Percentiles rank a stretch among this genome's conserved stretches.
These are phyloP conservation scores for Mesochorus sp. DNA, from an alignment of 2,888 invertebrate genomes.

Conservation along the genomic window DNA sequence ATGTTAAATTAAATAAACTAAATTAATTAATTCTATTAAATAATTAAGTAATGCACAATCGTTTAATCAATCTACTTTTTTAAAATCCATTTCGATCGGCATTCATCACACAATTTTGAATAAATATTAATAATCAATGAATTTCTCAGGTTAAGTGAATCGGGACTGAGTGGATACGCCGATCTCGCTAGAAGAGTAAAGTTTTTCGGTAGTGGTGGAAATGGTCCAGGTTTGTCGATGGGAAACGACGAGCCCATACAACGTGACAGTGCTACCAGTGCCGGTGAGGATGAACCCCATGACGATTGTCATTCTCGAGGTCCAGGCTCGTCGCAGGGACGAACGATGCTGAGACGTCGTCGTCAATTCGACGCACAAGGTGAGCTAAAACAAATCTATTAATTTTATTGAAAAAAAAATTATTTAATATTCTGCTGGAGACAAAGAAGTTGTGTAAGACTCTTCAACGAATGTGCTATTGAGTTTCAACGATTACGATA, in stretches of 20 bases:
- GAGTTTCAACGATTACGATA: constrained; percentile 56
- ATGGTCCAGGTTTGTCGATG: constrained; percentile 69
- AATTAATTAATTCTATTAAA: too few relatives aligned
- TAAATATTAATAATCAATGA: too few relatives aligned
- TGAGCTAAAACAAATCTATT: too few relatives aligned
- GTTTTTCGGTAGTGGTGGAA: constrained; percentile 74
- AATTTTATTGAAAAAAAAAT: too few relatives aligned
- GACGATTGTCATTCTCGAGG: constrained; percentile 72
- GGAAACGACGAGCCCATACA: constrained; percentile 78
- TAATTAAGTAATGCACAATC: too few relatives aligned
- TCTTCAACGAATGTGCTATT: background rate
- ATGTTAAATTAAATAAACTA: too few relatives aligned
- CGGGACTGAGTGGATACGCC: constrained; percentile 76
- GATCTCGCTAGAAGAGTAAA: constrained; percentile 78
- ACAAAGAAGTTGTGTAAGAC: too few relatives aligned
- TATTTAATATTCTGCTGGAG: background rate
- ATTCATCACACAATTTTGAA: background rate
- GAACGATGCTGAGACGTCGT: constrained; percentile 78
- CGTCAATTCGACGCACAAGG: constrained; percentile 80
- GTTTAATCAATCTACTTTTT: too few relatives aligned
- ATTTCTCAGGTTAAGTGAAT: constrained; percentile 75
- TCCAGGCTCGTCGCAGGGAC: constrained; percentile 73
- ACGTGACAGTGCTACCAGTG: constrained; percentile 80
- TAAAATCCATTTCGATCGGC: background rate
- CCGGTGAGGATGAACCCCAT: constrained; percentile 79